These are phyloP conservation scores for Cyphomyrus plagiostoma DNA, from an alignment of 2,113 vertebrate species.

Conservation along the genomic window DNA sequence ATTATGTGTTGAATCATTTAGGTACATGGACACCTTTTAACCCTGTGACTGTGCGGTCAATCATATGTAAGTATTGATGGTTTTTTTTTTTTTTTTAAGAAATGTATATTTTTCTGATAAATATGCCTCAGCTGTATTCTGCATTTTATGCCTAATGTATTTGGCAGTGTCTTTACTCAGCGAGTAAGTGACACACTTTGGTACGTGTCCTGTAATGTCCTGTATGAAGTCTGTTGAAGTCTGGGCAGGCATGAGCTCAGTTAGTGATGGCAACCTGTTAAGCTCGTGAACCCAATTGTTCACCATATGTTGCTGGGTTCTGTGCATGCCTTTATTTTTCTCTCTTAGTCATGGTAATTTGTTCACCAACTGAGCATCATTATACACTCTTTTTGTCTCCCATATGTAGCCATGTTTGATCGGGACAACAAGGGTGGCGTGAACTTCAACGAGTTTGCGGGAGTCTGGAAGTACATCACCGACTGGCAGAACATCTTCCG, in stretches of 20 bases:
- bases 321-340: neutral
- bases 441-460: slow-evolving; percentile 92
- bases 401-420: slow-evolving; percentile 88
- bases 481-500: slow-evolving; percentile 99
- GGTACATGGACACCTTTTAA: slow-evolving; percentile 98
- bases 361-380: neutral
- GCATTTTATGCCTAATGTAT: neutral
- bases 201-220: neutral
- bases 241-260: neutral
- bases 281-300: neutral
- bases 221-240: neutral
- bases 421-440: slow-evolving; percentile 94
- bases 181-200: neutral
- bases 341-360: neutral
- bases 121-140: neutral
- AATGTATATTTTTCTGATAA: neutral
- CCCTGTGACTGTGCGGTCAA: slow-evolving; percentile 87
- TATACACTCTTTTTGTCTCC: neutral
- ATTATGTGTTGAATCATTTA: slow-evolving; percentile 42
- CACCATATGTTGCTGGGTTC: neutral
- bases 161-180: neutral
- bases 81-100: neutral
- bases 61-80: slow-evolving; percentile 78
- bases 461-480: slow-evolving; percentile 97
- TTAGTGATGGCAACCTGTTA: neutral